Base-by-base conservation (phyloP, 2,797 vertebrate species). In the Corythornis leucogaster region DNA sequence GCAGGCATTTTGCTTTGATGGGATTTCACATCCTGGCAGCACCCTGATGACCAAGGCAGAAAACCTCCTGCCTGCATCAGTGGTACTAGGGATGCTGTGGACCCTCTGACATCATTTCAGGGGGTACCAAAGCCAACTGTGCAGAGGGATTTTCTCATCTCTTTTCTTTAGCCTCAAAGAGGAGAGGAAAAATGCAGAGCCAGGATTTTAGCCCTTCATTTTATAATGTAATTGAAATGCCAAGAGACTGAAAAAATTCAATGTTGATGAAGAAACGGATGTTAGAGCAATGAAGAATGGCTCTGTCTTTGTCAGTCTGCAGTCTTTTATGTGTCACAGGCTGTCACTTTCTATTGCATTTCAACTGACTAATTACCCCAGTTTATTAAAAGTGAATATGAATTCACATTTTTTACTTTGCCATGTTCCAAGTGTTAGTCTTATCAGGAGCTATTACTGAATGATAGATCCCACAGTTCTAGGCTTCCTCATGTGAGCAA, bases 341-440 rank as follows among this genome's bases (percentile, higher is more conserved):
- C 94, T 97, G 95, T 96, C 96, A 94, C 89, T 96, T 96, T 96
- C 96, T 95, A 92, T 97, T 92, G 85, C 75, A 22, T 95, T 97
- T 97, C 96, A 95, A 90, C 87, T 96, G 95, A 97, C 96, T 96
- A 97, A 97, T 97, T 97, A 96, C 89, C 80, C 68, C 92, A 86
- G 93, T 96, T 97, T 97, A 96, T 97, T 97, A 97, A 97, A 98
- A 96, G 93, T 94, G 95, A 97, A 92, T 96, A 95, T 95, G 96
- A 96, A 96, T 95, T 94, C 96, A 96, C 83, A 75, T 95, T 95
- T 96, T 96, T 96, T 95, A 94, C 86, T 91, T 96, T 92, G 85
- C 58, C 35, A 20, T 93, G 53, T 92, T 96, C 92, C 91, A 81
- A 93, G 73, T 68, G 79, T 92, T 95, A 92, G 88, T 76, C 66